Evolutionary conservation across 1,140 invertebrate species (phyloP).

Genomic region (Chrysopa pallens): DNA sequence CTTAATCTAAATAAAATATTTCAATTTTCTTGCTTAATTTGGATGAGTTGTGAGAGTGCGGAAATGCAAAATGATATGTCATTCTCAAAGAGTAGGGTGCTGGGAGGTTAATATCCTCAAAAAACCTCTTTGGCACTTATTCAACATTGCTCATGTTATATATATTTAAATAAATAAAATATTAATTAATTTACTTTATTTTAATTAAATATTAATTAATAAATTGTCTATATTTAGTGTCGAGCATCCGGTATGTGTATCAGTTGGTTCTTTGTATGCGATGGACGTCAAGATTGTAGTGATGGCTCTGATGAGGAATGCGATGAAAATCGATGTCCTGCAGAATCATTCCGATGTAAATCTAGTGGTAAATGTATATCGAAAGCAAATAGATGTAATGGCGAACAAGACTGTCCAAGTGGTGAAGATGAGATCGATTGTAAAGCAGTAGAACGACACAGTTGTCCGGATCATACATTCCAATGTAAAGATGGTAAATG

Average conservation of each 20-base stretch:
- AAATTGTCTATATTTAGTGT: conserved; percentile 30
- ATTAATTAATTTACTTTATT: background rate
- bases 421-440: conserved; percentile 69
- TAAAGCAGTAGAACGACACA: conserved; percentile 19
- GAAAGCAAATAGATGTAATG: conserved; percentile 56
- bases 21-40: too few relatives aligned
- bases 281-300: conserved; percentile 70
- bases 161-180: background rate
- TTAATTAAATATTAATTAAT: too few relatives aligned
- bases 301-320: conserved; percentile 75
- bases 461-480: conserved; percentile 63
- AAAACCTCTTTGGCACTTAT: background rate
- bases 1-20: too few relatives aligned
- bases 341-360: conserved; percentile 44
- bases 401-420: conserved; percentile 52
- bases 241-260: conserved; percentile 70
- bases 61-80: too few relatives aligned
- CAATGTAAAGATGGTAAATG: conserved; percentile 68
- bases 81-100: too few relatives aligned
- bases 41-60: too few relatives aligned
- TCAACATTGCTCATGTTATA: background rate
- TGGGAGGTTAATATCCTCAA: too few relatives aligned
- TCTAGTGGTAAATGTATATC: conserved; percentile 54
- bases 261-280: conserved; percentile 82
- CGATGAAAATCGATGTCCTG: conserved; percentile 18